Evolutionary conservation across 2,797 vertebrate species (phyloP).

Genomic region (Anguilla marmorata): DNA sequence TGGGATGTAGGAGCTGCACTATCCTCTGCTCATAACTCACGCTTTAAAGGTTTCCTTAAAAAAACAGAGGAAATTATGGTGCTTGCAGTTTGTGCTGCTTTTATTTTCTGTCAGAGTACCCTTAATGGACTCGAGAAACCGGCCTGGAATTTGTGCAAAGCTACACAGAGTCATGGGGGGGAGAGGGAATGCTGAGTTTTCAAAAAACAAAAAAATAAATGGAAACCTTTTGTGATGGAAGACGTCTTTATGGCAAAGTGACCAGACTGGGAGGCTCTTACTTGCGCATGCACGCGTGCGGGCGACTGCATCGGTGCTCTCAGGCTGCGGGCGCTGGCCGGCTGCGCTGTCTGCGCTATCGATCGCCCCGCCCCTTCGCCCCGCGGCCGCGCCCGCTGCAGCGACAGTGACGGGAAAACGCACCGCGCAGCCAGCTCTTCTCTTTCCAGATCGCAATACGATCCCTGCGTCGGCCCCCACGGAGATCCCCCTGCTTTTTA

Average conservation of each 20-base stretch:
- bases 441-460: background rate
- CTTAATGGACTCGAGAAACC: conserved; percentile 18
- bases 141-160: conserved; percentile 2
- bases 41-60: conserved; percentile 11
- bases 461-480: background rate
- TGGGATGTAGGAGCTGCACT: background rate
- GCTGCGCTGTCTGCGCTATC: conserved; percentile 52
- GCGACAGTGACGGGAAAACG: background rate
- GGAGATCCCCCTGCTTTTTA: background rate
- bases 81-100: conserved; percentile 20
- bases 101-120: conserved; percentile 16
- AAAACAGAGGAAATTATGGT: background rate
- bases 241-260: conserved; percentile 17
- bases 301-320: background rate
- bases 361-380: conserved; percentile 51
- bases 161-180: background rate
- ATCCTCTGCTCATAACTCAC: background rate
- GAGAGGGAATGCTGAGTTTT: conserved; percentile 11
- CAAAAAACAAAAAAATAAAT: conserved; percentile 3
- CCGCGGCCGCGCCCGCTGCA: conserved; percentile 60
- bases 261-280: background rate
- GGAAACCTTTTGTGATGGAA: conserved; percentile 8
- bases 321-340: background rate
- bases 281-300: background rate
- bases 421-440: background rate